phyloP scores from a whole-genome alignment of 2,888 invertebrate genomes.

The Argyresthia albistria region DNA sequence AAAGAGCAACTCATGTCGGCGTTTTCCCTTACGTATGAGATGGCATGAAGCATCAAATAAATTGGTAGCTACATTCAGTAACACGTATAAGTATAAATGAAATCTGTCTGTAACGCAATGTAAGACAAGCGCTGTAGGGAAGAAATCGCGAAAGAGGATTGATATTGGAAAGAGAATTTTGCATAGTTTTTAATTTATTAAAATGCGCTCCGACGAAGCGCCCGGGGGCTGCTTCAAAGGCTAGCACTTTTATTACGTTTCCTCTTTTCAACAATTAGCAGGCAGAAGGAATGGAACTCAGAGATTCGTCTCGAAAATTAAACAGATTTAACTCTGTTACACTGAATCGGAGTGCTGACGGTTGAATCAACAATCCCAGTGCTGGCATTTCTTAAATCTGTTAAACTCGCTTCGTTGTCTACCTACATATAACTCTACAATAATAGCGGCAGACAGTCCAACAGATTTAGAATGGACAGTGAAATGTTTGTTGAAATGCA shows the following conservation, averaged over 20 bases:
- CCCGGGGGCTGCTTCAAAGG: slow-evolving; percentile 56
- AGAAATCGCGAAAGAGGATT: slow-evolving; percentile 2
- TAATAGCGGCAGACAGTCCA: not conserved
- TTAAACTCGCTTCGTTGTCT: not conserved
- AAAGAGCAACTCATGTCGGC: not conserved
- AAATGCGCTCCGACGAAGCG: slow-evolving; percentile 52
- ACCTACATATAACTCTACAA: not conserved
- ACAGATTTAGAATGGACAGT: not conserved
- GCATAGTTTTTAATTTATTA: slow-evolving; percentile 69
- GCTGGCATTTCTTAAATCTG: not conserved
- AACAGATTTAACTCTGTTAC: slow-evolving; percentile 47
- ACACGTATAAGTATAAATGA: not conserved
- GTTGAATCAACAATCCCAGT: slow-evolving; percentile 3
- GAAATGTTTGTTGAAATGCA: not conserved
- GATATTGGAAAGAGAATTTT: slow-evolving; percentile 54
- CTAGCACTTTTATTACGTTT: slow-evolving; percentile 64
- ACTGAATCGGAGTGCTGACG: slow-evolving; percentile 34
- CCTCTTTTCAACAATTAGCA: slow-evolving; percentile 64
- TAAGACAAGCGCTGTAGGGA: slow-evolving; percentile 2
- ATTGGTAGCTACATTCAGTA: slow-evolving; percentile 28
- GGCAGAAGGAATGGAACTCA: slow-evolving; percentile 38
- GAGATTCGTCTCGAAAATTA: slow-evolving; percentile 50
- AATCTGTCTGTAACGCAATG: not conserved
- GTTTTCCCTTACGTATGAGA: not conserved
- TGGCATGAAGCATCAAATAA: slow-evolving; percentile 30